Evolutionary conservation across 2,797 vertebrate genomes (phyloP), one percentile per base, ranked within the genome.

Genomic region (Danio choprae): DNA sequence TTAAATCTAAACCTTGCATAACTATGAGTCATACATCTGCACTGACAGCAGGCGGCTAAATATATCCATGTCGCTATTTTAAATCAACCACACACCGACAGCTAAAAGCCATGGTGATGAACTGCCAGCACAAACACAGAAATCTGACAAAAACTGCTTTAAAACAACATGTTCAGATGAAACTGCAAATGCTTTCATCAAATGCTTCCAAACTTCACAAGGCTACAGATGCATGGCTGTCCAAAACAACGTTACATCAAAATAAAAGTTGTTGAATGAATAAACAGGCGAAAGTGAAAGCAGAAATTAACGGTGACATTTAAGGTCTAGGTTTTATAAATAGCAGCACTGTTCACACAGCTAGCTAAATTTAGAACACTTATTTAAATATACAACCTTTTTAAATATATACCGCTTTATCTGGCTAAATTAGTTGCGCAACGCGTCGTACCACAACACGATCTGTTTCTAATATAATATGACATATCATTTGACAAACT

Each of bases 31-130:
- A 55, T 38, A 15, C 22, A 77, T 38, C 63, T 77, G 16, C 9
- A n/a, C 40, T 18, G 41, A 44, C 20, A 18, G 50, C 74, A 41
- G 0, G 62, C 16, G 9, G 56, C 18, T 72, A 72, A 82, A 82
- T 65, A 82, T 77, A 82, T 53, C 68, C 64, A 51, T 13, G 18
- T 12, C 50, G 22, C 38, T 36, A 55, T 67, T 44, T 55, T 44
- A 9, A 67, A 76, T 4, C 18, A 62, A 8, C 16, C 58, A 48
- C 36, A 18, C 29, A 51, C 64, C 10, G 8, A 46, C 43, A 67
- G 20, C 13, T 29, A 60, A 20, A 7, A 5, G 36, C 2, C 36
- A 4, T 20, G 46, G 6, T 38, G 36, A 22, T 15, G 58, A 20
- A 51, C 29, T 48, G 11, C 13, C 15, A 50, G 15, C 38, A 9